Conservation (phyloP, 2,888 invertebrate genomes). For the Pseudococcus longispinus region DNA sequence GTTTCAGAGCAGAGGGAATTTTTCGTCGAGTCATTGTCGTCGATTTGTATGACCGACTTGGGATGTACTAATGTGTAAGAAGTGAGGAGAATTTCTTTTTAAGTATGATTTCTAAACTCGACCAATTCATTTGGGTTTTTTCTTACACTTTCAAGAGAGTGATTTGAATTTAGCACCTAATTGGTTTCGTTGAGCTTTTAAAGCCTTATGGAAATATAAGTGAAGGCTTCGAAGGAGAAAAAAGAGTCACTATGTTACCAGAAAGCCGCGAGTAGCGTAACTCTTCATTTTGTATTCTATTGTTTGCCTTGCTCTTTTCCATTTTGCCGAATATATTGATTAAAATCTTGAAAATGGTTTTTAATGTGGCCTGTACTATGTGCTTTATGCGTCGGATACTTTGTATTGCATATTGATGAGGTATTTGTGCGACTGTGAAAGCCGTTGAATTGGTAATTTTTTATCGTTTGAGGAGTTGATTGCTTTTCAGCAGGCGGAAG, state of each 20-base stretch:
- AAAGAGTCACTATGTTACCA: background rate
- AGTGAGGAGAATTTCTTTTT: background rate
- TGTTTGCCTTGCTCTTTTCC: conserved; percentile 40
- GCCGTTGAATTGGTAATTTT: conserved; percentile 38
- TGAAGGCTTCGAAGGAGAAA: background rate
- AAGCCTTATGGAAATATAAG: background rate
- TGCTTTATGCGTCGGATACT: conserved; percentile 2
- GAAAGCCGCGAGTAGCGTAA: conserved; percentile 24
- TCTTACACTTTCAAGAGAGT: background rate
- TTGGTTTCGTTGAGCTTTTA: background rate
- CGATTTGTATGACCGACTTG: background rate
- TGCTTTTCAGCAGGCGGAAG: background rate
- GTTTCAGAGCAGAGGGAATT: background rate
- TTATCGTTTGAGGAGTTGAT: background rate
- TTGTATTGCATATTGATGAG: conserved; percentile 40
- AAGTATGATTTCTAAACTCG: background rate
- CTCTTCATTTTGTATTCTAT: conserved; percentile 45
- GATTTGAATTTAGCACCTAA: background rate
- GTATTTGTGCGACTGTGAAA: background rate
- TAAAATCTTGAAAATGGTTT: conserved; percentile 45
- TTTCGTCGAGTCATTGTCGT: background rate
- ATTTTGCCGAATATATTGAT: conserved; percentile 44
- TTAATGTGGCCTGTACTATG: background rate
- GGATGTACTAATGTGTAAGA: background rate
- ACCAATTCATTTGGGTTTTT: background rate